Evolutionary conservation across 2,797 vertebrate genomes (phyloP), one percentile per base, ranked within the genome.

Genomic region (Brachyalestes nurse): DNA sequence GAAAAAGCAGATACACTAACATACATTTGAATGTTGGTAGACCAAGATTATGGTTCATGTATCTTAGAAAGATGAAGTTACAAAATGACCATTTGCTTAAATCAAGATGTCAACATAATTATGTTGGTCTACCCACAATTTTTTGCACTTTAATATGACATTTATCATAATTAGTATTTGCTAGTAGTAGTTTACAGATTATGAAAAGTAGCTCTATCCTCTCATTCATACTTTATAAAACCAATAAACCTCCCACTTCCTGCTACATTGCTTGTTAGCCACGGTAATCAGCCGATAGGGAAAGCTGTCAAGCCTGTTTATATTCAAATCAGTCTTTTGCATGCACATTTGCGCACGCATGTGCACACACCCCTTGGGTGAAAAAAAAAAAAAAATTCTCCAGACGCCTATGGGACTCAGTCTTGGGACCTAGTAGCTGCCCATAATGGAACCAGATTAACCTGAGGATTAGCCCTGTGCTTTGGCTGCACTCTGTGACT

Each of bases 361-460:
- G n/a, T n/a, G n/a, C 34, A 34, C 34, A 34, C 34, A 34, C n/a
- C n/a, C n/a, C n/a, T n/a, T n/a, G n/a, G n/a, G n/a, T n/a, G n/a
- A n/a, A n/a, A n/a, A n/a, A n/a, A n/a, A n/a, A n/a, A n/a, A n/a
- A n/a, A 25, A 40, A 3, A n/a, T 65, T 19, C 62, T 65, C 62
- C 16, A 40, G 62, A 40, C 17, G 4, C 19, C 28, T 62, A 21
- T 17, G 17, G 72, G 23, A 49, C 42, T 60, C 16, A 21, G 71
- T 60, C 62, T 76, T 49, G 70, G 71, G 51, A 69, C 69, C 75
- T 40, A 12, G 53, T 38, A 53, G 58, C 57, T 49, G 23, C 25
- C 73, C 25, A 40, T 75, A 79, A 78, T 9, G 58, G 72, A 84
- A 75, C 55, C 51, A 74, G 47, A 69, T 84, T 79, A 80, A 55